phyloP scores from a whole-genome alignment of 2,888 invertebrate genomes.

The Tinea pellionella region DNA sequence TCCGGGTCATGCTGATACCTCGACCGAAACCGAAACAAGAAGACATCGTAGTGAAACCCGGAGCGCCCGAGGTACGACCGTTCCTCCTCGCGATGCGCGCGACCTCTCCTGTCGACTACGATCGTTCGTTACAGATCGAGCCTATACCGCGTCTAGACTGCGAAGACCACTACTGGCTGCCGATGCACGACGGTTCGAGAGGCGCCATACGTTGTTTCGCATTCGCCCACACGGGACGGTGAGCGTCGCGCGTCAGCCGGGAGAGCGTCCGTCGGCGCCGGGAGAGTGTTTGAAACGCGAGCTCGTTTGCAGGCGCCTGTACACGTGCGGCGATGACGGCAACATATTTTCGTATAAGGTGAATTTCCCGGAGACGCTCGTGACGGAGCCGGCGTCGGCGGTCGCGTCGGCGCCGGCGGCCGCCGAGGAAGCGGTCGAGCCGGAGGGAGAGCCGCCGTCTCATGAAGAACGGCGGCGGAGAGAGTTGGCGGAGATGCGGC shows the following conservation, averaged over 20 bases:
- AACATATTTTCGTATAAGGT: constrained; percentile 79
- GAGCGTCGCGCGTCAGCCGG: constrained; percentile 23
- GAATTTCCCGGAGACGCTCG: constrained; percentile 46
- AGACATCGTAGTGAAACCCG: constrained; percentile 18
- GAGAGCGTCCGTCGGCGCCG: neutral
- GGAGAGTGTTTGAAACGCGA: neutral
- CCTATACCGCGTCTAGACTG: constrained; percentile 54
- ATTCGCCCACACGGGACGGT: constrained; percentile 72
- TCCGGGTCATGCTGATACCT: constrained; percentile 53
- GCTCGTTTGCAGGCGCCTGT: constrained; percentile 48
- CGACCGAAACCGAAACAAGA: constrained; percentile 41
- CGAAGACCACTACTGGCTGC: constrained; percentile 73
- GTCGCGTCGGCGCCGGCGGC: constrained; percentile 18
- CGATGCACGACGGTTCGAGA: constrained; percentile 81
- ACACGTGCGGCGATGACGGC: constrained; percentile 79
- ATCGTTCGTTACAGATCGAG: constrained; percentile 31
- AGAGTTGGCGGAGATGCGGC: constrained; percentile 73
- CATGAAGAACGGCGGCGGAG: constrained; percentile 78
- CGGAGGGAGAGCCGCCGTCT: constrained; percentile 54
- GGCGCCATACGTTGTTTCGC: constrained; percentile 75
- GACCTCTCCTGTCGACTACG: too few species aligned
- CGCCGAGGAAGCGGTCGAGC: constrained; percentile 28
- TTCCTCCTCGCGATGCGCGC: too few species aligned
- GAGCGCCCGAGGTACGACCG: constrained; percentile 23
- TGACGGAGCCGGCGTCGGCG: constrained; percentile 30